Conservation (phyloP, 2,888 invertebrate species). For the Poecilus cupreus region DNA sequence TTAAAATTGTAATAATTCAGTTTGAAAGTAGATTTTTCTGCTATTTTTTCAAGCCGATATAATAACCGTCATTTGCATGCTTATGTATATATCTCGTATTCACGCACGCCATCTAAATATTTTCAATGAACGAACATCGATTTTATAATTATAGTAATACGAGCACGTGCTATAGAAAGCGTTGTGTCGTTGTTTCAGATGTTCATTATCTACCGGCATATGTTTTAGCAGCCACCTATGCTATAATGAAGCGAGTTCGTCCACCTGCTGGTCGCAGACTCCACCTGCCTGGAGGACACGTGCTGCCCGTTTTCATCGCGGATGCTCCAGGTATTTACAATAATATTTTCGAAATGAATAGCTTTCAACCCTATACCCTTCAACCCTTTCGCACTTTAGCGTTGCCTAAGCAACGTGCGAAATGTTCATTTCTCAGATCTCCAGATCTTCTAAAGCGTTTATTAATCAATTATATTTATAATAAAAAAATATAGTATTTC, state of each 20-base stretch:
- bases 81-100: slow-evolving; percentile 37
- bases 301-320: too few relatives aligned
- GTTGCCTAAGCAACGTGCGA: too few relatives aligned
- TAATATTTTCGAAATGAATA: too few relatives aligned
- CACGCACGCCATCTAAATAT: slow-evolving; percentile 26
- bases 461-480: too few relatives aligned
- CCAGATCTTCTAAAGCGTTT: too few relatives aligned
- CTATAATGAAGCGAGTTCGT: too few relatives aligned
- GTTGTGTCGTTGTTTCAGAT: background rate
- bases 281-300: slow-evolving; percentile 50
- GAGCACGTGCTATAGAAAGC: background rate
- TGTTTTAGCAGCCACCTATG: slow-evolving; percentile 11
- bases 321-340: too few relatives aligned
- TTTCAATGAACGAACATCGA: slow-evolving; percentile 40
- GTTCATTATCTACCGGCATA: slow-evolving; percentile 39
- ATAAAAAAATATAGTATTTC: too few relatives aligned
- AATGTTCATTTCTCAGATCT: too few relatives aligned
- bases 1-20: slow-evolving; percentile 55
- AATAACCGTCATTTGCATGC: slow-evolving; percentile 49
- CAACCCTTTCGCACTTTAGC: too few relatives aligned
- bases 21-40: slow-evolving; percentile 58
- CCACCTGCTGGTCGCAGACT: slow-evolving; percentile 22
- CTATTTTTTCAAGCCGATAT: slow-evolving; percentile 46
- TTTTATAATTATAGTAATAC: slow-evolving; percentile 39
- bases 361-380: too few relatives aligned